Percentiles rank a stretch among this genome's conserved stretches.
Conservation (phyloP, 2,888 invertebrate species). For the Phyllotreta cruciferae region DNA sequence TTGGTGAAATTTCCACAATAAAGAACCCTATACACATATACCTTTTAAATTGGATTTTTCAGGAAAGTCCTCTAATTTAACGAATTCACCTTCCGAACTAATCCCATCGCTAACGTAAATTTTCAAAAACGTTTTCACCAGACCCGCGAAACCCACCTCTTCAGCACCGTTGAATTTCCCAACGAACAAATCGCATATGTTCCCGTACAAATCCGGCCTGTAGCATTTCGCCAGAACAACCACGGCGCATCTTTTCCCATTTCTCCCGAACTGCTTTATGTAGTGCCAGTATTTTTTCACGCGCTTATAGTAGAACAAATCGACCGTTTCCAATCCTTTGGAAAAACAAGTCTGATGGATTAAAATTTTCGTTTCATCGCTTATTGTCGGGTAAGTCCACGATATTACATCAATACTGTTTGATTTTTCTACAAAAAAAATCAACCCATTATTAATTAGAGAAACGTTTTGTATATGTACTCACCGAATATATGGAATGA, state of each 20-base stretch:
- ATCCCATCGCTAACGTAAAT: slow-evolving; percentile 10
- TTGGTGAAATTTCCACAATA: too few species aligned
- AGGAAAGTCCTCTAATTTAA: slow-evolving; percentile 4
- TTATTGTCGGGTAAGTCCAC: slow-evolving; percentile 15
- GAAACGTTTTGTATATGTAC: neutral
- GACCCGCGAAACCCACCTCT: neutral
- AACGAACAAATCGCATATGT: slow-evolving; percentile 10
- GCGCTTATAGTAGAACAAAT: slow-evolving; percentile 13
- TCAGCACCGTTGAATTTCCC: neutral
- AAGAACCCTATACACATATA: neutral
- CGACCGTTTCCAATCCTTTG: slow-evolving; percentile 4
- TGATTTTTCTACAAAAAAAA: slow-evolving; percentile 11
- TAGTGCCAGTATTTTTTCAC: neutral
- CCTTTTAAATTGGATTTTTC: slow-evolving; percentile 9
- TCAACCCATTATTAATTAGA: neutral
- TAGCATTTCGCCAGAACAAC: neutral
- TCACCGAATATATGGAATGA: slow-evolving; percentile 21
- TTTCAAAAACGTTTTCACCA: slow-evolving; percentile 18
- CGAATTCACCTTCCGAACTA: neutral
- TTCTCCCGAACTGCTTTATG: slow-evolving; percentile 18
- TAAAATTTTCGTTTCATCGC: slow-evolving; percentile 1
- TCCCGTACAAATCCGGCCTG: slow-evolving; percentile 13
- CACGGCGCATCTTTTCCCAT: slow-evolving; percentile 2
- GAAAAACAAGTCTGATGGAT: slow-evolving; percentile 13
- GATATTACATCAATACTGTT: slow-evolving; percentile 3